These are phyloP conservation scores for Drosophila picticornis DNA, from an alignment of 2,888 invertebrate genomes.

Conservation along the genomic window DNA sequence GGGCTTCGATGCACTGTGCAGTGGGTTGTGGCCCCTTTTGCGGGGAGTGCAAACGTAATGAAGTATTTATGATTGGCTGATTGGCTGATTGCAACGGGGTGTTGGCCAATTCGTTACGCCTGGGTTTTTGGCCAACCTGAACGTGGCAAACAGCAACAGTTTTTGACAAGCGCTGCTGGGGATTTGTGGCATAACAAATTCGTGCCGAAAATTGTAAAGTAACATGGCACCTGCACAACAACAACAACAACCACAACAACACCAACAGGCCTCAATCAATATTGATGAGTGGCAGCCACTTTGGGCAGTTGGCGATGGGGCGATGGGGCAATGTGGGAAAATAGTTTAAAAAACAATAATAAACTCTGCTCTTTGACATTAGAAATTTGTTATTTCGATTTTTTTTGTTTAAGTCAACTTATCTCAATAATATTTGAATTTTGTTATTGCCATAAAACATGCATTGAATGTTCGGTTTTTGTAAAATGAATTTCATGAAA, in stretches of 20 bases:
- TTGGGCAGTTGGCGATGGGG: conserved; percentile 3
- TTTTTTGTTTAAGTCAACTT: conserved; percentile 57
- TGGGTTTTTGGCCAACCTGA: conserved; percentile 42
- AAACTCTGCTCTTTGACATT: conserved; percentile 13
- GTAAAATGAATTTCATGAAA: conserved; percentile 41
- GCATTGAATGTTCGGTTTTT: conserved; percentile 22
- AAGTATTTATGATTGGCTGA: conserved; percentile 75
- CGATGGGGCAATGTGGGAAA: background rate
- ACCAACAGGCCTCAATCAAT: conserved; percentile 58
- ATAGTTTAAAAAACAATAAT: conserved; percentile 10
- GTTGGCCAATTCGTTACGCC: conserved; percentile 41
- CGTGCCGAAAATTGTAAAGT: conserved; percentile 63
- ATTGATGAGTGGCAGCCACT: conserved; percentile 65
- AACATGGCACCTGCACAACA: conserved; percentile 44
- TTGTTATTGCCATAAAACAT: conserved; percentile 36
- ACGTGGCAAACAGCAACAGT: conserved; percentile 33
- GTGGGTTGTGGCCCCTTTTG: conserved; percentile 12
- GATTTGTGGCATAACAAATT: conserved; percentile 75
- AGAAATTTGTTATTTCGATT: conserved; percentile 11
- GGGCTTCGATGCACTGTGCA: conserved; percentile 25
- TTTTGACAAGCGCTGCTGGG: conserved; percentile 73
- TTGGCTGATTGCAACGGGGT: conserved; percentile 54
- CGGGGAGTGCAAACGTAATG: conserved; percentile 56
- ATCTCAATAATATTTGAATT: conserved; percentile 29
- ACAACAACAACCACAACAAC: conserved; percentile 6